Base-by-base conservation (phyloP, 2,113 vertebrate species). In the Chauna torquata region DNA sequence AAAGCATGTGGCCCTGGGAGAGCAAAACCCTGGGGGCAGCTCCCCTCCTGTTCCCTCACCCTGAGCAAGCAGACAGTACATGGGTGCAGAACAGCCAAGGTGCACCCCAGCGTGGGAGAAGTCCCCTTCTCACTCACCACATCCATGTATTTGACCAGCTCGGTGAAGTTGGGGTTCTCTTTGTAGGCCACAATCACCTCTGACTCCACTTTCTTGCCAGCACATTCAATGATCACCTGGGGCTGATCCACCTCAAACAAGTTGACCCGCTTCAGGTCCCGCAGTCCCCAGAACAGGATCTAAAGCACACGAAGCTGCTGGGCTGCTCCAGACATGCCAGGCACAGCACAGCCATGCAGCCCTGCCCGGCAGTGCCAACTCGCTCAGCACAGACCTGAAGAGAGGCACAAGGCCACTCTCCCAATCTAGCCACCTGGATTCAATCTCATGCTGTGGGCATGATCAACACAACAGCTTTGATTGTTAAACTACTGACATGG, bases 261-360 rank as follows among this genome's bases (percentile, higher is more conserved):
- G 70, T 99, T 98, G 90, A 99, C 98, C 34, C 98, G 93, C 88
- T 98, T 99, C 77, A 99, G 98, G 86, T 99, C 98, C 47, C 99
- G 97, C 38, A 99, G 96, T 57, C 99, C 99, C 99, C 99, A 99
- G 97, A 99, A 99, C 70, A 99, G 97, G 92, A 99, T 98, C 99
- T 99, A 92, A 70, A 95, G 68, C 78, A 92, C 70, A 62, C 3
- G 2, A 88, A 83, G 88, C 49, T 6, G 3, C 38, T 40, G 32
- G 20, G 16, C 32, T 82, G n/a, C 24, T 80, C 0, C 0, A 42
- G 57, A 62, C 10, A 19, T 4, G 15, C 22, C 42, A 80, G 47
- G 59, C 5, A 8, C 4, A 24, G 44, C 30, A 22, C 1, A 0
- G 61, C 62, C 47, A 42, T 0, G 1, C 36, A 54, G 18, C 52